Evolutionary conservation across 2,113 vertebrate species (phyloP).

Genomic region (Periophthalmus modestus): DNA sequence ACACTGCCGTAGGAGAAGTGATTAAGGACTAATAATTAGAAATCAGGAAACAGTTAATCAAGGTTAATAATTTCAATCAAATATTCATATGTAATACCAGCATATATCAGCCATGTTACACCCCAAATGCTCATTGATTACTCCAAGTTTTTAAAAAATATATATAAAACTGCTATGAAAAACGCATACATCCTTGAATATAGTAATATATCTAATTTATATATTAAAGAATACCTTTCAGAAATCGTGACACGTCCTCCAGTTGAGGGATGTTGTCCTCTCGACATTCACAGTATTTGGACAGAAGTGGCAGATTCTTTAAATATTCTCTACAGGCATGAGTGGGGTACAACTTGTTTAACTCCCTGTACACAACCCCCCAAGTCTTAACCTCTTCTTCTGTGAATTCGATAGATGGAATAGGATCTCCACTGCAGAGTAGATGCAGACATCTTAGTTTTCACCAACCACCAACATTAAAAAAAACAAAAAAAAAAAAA

Average conservation of each 20-base stretch:
- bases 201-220: not conserved
- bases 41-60: too few relatives aligned
- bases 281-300: constrained; percentile 89
- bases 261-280: constrained; percentile 98
- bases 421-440: constrained; percentile 84
- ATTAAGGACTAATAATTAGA: too few relatives aligned
- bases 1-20: too few relatives aligned
- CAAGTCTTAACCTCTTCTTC: constrained; percentile 96
- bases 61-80: too few relatives aligned
- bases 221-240: constrained; percentile 80
- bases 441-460: not conserved
- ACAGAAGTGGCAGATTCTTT: constrained; percentile 93
- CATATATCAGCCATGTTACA: too few relatives aligned
- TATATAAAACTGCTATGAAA: not conserved
- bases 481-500: too few relatives aligned
- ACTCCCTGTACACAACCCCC: constrained; percentile 93
- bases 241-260: constrained; percentile 94
- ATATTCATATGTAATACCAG: too few relatives aligned
- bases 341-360: constrained; percentile 92
- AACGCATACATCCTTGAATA: not conserved
- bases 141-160: too few relatives aligned
- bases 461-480: not conserved
- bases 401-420: constrained; percentile 92
- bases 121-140: too few relatives aligned
- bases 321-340: constrained; percentile 95